These are phyloP conservation scores for Halocynthia aurantium DNA, from an alignment of 23 tunicate species.

Conservation along the genomic window DNA sequence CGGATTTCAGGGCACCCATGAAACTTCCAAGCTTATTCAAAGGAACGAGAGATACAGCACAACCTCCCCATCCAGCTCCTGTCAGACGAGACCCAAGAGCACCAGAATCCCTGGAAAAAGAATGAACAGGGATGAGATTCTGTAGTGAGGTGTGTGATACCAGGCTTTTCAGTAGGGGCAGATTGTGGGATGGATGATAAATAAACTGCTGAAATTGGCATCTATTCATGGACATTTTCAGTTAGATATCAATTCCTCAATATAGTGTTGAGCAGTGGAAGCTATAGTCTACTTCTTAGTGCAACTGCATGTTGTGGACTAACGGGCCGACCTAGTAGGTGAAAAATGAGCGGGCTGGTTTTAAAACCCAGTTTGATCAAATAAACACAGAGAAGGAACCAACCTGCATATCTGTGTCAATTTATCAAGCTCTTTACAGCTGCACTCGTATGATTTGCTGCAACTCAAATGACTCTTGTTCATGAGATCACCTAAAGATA, in stretches of 20 bases:
- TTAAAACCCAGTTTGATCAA: no score
- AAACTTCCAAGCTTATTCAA: constrained; percentile 23
- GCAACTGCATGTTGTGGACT: no score
- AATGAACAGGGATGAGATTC: not conserved
- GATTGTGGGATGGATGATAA: no score
- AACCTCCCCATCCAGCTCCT: constrained; percentile 99
- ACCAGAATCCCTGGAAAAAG: constrained; percentile 52
- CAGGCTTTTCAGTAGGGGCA: no score
- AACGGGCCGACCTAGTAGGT: no score
- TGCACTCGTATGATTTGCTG: constrained; percentile 74
- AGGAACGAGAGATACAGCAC: constrained; percentile 89
- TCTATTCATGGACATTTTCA: no score
- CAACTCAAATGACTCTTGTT: constrained; percentile 77
- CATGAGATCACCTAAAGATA: constrained; percentile 60
- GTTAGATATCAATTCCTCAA: no score
- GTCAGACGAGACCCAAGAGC: constrained; percentile 93
- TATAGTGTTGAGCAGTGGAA: no score
- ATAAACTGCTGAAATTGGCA: no score
- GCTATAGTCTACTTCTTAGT: no score
- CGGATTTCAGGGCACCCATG: constrained; percentile 26
- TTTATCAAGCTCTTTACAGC: constrained; percentile 66
- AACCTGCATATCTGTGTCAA: constrained; percentile 77
- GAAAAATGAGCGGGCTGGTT: no score
- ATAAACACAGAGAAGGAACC: not conserved
- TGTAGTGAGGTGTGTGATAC: no score